Conservation (phyloP, 2,113 vertebrate genomes). For the Brevimyrus niger region DNA sequence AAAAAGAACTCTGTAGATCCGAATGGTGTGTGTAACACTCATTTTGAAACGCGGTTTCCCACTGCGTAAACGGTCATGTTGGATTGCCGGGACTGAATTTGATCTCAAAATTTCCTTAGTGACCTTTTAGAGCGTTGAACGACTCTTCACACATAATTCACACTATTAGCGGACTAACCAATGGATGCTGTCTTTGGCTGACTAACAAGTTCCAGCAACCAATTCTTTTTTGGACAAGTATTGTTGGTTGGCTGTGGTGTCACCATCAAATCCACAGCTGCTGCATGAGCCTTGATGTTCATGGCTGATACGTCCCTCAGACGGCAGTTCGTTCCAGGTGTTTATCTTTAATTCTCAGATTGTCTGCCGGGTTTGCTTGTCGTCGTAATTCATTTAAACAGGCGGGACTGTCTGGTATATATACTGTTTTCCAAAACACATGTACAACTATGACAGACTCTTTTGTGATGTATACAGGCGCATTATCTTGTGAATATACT, state of each 20-base stretch:
- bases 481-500: neutral
- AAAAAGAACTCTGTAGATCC: neutral
- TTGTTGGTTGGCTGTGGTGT: neutral
- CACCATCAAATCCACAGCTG: neutral
- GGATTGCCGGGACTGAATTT: neutral
- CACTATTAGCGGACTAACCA: neutral
- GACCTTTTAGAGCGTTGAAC: neutral
- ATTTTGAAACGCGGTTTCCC: neutral
- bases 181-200: neutral
- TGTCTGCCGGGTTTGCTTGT: neutral
- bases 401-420: neutral
- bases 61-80: neutral
- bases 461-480: neutral
- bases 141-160: neutral
- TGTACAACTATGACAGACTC: neutral
- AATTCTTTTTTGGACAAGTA: neutral
- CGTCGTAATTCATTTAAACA: neutral
- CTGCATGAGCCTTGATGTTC: neutral
- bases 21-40: neutral
- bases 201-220: neutral
- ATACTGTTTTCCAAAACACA: neutral
- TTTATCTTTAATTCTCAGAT: neutral
- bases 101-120: neutral
- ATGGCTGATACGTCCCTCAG: neutral
- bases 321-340: neutral